phyloP scores from a whole-genome alignment of 1,140 invertebrate genomes.

The Dendrolimus punctatus region DNA sequence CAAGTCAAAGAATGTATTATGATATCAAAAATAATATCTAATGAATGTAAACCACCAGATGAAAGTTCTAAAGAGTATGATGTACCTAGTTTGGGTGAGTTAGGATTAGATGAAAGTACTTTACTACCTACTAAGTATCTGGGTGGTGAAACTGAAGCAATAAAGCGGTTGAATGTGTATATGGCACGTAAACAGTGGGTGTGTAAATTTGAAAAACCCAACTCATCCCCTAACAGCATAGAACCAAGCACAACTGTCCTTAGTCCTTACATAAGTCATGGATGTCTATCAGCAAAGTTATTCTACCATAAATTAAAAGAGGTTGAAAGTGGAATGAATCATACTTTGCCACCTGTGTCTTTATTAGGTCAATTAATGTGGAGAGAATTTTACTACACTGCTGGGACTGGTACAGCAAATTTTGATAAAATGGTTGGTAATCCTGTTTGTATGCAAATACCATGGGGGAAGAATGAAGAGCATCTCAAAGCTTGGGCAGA shows the following conservation, averaged over 20 bases:
- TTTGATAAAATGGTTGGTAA: slow-evolving; percentile 83
- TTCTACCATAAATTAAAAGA: slow-evolving; percentile 78
- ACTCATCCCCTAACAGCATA: slow-evolving; percentile 80
- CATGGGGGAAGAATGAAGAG: slow-evolving; percentile 78
- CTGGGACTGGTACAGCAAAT: slow-evolving; percentile 78
- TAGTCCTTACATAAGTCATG: slow-evolving; percentile 83
- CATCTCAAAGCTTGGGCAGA: slow-evolving; percentile 78
- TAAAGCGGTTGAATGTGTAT: slow-evolving; percentile 75
- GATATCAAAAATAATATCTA: slow-evolving; percentile 58
- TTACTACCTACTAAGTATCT: slow-evolving; percentile 70
- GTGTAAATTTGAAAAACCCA: slow-evolving; percentile 82
- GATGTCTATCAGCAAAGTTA: slow-evolving; percentile 78
- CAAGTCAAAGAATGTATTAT: slow-evolving; percentile 71
- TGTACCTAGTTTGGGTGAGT: slow-evolving; percentile 74
- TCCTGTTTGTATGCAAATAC: slow-evolving; percentile 80
- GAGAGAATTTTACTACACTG: slow-evolving; percentile 85
- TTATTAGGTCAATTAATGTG: slow-evolving; percentile 80
- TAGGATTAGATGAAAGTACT: slow-evolving; percentile 66
- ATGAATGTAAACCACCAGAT: slow-evolving; percentile 57
- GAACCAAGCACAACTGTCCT: slow-evolving; percentile 82
- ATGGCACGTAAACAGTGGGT: slow-evolving; percentile 78
- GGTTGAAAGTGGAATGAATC: slow-evolving; percentile 65
- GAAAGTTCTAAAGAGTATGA: slow-evolving; percentile 73
- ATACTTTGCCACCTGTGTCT: slow-evolving; percentile 75
- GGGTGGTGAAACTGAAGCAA: slow-evolving; percentile 81